Evolutionary conservation across 2,888 invertebrate genomes (phyloP).

Genomic region (Acrobasis suavella): DNA sequence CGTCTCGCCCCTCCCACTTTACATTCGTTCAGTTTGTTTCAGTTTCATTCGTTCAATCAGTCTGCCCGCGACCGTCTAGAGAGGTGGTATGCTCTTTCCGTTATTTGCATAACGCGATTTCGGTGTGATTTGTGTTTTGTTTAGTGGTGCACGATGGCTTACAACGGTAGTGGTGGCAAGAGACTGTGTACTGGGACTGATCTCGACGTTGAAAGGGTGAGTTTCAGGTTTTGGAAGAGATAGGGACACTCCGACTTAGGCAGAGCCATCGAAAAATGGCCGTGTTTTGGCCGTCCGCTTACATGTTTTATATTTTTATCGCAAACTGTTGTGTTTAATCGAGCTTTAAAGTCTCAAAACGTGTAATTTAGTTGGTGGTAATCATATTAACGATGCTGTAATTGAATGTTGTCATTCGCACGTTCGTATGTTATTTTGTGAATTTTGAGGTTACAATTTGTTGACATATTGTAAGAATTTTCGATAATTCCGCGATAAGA

Average conservation of each 20-base stretch:
- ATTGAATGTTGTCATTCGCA: conserved; percentile 56
- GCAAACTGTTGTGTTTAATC: conserved; percentile 37
- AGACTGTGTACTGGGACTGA: conserved; percentile 79
- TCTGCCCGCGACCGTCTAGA: conserved; percentile 62
- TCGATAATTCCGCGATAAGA: conserved; percentile 26
- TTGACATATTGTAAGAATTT: conserved; percentile 62
- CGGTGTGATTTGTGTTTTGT: conserved; percentile 81
- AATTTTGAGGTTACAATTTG: conserved; percentile 76
- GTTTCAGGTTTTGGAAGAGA: conserved; percentile 43
- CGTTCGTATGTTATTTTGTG: conserved; percentile 70
- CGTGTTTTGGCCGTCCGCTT: conserved; percentile 71
- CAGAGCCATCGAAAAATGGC: conserved; percentile 71
- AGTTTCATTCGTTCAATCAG: conserved; percentile 63
- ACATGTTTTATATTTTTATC: conserved; percentile 60
- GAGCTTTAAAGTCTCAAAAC: conserved; percentile 35
- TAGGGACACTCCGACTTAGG: conserved; percentile 57
- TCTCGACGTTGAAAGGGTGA: conserved; percentile 78
- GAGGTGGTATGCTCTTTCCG: conserved; percentile 54
- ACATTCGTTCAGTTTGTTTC: conserved; percentile 42
- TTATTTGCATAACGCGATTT: conserved; percentile 63
- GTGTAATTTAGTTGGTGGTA: conserved; percentile 28
- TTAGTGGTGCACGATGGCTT: conserved; percentile 87
- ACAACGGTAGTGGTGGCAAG: conserved; percentile 86
- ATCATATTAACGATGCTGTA: conserved; percentile 28
- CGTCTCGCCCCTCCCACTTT: conserved; percentile 33